phyloP scores from a whole-genome alignment of 2,888 invertebrate species.

The Thymelicus sylvestris region DNA sequence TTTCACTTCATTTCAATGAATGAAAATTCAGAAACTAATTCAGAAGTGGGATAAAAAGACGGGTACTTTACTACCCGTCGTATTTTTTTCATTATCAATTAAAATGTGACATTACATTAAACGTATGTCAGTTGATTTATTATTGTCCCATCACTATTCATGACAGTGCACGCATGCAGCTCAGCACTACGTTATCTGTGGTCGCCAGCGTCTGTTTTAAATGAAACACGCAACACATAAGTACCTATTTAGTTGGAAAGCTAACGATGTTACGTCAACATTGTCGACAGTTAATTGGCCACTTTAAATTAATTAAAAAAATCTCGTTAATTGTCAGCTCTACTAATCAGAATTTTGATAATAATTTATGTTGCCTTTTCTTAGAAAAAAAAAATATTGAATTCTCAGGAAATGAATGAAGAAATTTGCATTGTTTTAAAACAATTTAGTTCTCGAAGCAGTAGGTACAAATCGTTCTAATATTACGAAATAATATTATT shows the following conservation, averaged over 20 bases:
- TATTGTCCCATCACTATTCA: conserved; percentile 29
- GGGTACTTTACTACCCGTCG: no score
- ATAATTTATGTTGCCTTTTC: conserved; percentile 1
- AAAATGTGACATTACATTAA: background rate
- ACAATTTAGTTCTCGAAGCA: no score
- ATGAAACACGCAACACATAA: conserved; percentile 14
- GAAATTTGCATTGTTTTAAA: no score
- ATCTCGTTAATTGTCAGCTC: background rate
- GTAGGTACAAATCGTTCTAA: no score
- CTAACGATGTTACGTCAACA: conserved; percentile 3
- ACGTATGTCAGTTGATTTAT: background rate
- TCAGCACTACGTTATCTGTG: conserved; percentile 21
- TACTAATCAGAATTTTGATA: background rate
- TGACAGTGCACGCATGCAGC: conserved; percentile 25
- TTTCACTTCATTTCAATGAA: no score
- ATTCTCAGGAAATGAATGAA: no score
- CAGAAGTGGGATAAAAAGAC: no score
- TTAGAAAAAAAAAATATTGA: background rate
- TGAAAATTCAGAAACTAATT: no score
- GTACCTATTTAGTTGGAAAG: conserved; percentile 19
- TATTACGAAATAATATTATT: no score
- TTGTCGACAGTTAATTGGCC: conserved; percentile 1
- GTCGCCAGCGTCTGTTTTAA: conserved; percentile 23
- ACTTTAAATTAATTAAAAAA: background rate
- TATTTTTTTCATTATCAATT: no score